Percentiles rank a stretch among this genome's conserved stretches.
Conservation (phyloP, 2,113 vertebrate genomes). For the Epinephelus moara region DNA sequence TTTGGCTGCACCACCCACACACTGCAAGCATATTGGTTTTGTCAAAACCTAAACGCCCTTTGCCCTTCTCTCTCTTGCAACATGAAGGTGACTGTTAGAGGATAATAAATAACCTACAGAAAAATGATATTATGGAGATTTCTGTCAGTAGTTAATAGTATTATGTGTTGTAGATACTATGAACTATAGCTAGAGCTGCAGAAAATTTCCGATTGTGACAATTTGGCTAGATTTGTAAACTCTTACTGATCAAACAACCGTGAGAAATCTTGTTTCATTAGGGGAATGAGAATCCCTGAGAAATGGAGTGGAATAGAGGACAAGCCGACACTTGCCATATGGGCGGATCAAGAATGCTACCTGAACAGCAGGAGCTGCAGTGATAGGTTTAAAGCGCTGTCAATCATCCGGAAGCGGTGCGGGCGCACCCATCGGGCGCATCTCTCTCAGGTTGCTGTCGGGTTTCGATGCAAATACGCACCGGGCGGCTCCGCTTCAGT, state of each 20-base stretch:
- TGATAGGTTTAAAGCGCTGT: conserved; percentile 63
- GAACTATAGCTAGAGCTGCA: not conserved
- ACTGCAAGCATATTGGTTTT: not conserved
- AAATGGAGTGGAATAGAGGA: not conserved
- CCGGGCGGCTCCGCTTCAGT: not conserved
- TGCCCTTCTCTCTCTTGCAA: not conserved
- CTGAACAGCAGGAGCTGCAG: not conserved
- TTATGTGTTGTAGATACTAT: not conserved
- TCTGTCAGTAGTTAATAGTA: too few species aligned
- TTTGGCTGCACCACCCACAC: not conserved
- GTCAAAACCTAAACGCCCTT: not conserved
- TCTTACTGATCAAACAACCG: not conserved
- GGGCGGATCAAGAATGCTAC: conserved; percentile 34
- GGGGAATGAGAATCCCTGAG: not conserved
- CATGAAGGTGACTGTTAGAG: not conserved
- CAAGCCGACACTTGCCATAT: conserved; percentile 56
- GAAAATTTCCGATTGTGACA: not conserved
- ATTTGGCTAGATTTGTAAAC: not conserved
- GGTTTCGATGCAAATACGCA: conserved; percentile 32
- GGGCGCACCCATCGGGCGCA: conserved; percentile 13
- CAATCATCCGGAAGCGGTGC: not conserved
- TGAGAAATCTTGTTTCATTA: not conserved
- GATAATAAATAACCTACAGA: not conserved
- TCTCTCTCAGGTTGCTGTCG: not conserved
- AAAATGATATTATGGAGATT: not conserved